These are phyloP conservation scores for Geophilus truncorum DNA, from an alignment of 2,888 invertebrate species.

Conservation along the genomic window DNA sequence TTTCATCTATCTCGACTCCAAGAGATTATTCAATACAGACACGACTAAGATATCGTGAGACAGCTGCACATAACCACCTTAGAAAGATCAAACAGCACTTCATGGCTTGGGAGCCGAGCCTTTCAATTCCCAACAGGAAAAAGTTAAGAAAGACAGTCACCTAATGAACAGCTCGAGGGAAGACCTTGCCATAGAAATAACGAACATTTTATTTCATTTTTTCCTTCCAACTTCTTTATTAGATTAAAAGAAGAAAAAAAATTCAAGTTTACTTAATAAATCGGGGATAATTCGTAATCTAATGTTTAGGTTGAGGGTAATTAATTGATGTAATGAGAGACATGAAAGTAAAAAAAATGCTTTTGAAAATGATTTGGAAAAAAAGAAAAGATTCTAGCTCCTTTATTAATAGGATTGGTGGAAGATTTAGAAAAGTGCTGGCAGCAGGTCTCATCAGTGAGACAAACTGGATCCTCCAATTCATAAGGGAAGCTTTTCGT, in stretches of 20 bases:
- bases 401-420: neutral
- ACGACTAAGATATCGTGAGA: neutral
- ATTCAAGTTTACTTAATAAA: neutral
- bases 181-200: neutral
- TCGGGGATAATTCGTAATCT: neutral
- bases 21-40: neutral
- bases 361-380: neutral
- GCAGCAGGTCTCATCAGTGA: neutral
- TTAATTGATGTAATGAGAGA: neutral
- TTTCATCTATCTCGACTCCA: neutral
- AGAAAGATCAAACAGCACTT: neutral
- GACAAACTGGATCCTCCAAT: neutral
- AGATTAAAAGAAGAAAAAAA: neutral
- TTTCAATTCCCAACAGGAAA: neutral
- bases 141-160: neutral
- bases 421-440: neutral
- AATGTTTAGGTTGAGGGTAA: neutral
- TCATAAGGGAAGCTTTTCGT: neutral
- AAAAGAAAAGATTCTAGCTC: neutral
- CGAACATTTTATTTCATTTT: neutral
- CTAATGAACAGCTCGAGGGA: neutral
- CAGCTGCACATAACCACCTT: neutral
- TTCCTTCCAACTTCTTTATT: neutral
- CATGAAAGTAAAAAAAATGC: neutral
- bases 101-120: neutral